Conservation (phyloP, 2,888 invertebrate species). For the Labia minor region DNA sequence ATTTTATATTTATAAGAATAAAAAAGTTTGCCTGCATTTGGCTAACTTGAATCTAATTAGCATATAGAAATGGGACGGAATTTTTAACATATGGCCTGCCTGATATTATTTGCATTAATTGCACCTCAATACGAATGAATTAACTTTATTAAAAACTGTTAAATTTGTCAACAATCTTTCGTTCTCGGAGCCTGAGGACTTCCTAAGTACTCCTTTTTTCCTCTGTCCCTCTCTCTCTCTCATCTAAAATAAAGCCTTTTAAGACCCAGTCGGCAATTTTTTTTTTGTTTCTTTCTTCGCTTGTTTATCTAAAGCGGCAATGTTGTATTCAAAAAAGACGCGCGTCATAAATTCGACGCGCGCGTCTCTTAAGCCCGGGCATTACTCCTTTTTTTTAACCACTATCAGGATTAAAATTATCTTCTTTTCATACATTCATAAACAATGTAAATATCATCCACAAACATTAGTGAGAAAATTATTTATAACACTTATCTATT, state of each 20-base stretch:
- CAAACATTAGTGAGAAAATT: too few species aligned
- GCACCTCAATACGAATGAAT: not conserved
- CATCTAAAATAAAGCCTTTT: not conserved
- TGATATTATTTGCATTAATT: slow-evolving; percentile 5
- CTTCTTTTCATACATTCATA: too few species aligned
- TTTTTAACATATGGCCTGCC: slow-evolving; percentile 3
- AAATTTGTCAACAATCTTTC: not conserved
- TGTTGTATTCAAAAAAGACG: not conserved
- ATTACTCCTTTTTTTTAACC: not conserved
- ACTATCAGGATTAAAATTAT: too few species aligned
- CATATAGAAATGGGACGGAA: slow-evolving; percentile 7
- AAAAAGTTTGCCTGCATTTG: slow-evolving; percentile 7
- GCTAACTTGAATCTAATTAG: not conserved
- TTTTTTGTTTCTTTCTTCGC: not conserved
- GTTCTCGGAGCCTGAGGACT: not conserved
- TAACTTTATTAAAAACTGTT: not conserved
- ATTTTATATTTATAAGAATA: not conserved
- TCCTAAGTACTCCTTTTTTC: not conserved
- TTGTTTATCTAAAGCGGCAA: not conserved
- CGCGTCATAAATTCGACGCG: slow-evolving; percentile 7
- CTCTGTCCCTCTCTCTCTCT: too few species aligned
- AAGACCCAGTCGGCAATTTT: not conserved
- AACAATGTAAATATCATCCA: too few species aligned
- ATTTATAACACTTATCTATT: too few species aligned
- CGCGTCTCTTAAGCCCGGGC: not conserved